Evolutionary conservation across 1,140 invertebrate species (phyloP).

Genomic region (Drosophila rufa): DNA sequence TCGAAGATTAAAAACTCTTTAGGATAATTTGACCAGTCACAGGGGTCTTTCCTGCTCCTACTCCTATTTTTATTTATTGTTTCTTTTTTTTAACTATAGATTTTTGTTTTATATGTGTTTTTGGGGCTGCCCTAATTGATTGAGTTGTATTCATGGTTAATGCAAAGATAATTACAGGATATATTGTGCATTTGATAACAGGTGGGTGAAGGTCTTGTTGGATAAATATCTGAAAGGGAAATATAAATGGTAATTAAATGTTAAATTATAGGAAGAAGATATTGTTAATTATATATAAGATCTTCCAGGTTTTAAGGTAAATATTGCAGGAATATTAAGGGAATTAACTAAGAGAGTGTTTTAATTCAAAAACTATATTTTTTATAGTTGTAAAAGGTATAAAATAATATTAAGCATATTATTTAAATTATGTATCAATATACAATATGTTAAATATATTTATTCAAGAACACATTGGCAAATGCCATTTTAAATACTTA

Average conservation of each 20-base stretch:
- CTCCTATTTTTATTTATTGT: background rate
- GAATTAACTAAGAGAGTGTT: no score
- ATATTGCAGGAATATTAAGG: no score
- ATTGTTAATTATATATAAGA: no score
- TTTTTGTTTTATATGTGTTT: no score
- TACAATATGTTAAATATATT: no score
- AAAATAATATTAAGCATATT: no score
- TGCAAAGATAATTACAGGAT: slow-evolving; percentile 26
- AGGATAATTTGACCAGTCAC: slow-evolving; percentile 38
- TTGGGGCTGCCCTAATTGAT: slow-evolving; percentile 24
- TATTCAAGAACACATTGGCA: no score
- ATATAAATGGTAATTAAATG: background rate
- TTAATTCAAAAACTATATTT: no score
- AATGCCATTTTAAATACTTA: background rate
- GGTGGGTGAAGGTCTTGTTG: background rate
- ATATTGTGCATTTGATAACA: background rate
- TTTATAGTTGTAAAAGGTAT: no score
- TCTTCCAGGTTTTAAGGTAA: no score
- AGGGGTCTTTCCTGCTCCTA: slow-evolving; percentile 39
- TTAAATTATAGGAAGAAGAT: background rate
- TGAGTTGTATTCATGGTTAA: slow-evolving; percentile 22
- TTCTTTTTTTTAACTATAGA: background rate
- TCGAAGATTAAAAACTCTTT: slow-evolving; percentile 71
- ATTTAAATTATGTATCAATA: no score
- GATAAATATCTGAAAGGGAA: background rate